A percentile compares a stretch with the other conserved stretches of the same genome.
phyloP scores from a whole-genome alignment of 2,797 vertebrate species.

The Squalus acanthias region DNA sequence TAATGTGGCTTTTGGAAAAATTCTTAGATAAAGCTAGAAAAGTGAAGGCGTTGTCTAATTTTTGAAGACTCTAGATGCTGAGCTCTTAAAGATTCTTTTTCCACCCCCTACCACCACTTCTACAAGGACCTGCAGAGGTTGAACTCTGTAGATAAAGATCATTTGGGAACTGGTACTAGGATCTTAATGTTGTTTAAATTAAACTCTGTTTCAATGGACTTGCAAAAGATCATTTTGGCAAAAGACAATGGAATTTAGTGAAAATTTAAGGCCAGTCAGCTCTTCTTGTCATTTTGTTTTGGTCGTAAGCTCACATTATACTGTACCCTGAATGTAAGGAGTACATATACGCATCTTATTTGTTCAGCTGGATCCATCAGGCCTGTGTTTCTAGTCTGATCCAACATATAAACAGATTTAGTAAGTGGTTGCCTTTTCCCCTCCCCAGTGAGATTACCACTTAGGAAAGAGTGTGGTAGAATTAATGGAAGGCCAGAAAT shows the following conservation, averaged over 20 bases:
- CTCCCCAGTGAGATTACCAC: constrained; percentile 48
- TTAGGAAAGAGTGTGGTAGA: constrained; percentile 33
- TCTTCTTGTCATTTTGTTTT: constrained; percentile 46
- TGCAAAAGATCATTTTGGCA: constrained; percentile 49
- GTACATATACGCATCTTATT: constrained; percentile 48
- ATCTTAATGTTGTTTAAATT: constrained; percentile 56
- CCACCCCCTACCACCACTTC: constrained; percentile 34
- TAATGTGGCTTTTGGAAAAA: constrained; percentile 41
- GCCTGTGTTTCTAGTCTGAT: constrained; percentile 51
- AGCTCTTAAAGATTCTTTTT: neutral
- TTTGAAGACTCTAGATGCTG: constrained; percentile 39
- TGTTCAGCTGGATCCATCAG: constrained; percentile 51
- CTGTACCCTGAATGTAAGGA: neutral
- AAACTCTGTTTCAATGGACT: constrained; percentile 48
- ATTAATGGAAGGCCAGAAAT: constrained; percentile 38
- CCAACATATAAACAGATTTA: constrained; percentile 44
- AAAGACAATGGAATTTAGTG: constrained; percentile 42
- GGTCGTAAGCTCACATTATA: constrained; percentile 44
- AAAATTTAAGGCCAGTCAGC: constrained; percentile 42
- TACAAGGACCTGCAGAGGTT: constrained; percentile 47
- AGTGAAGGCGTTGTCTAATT: constrained; percentile 62
- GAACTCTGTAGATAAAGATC: constrained; percentile 56
- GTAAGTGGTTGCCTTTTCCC: constrained; percentile 48
- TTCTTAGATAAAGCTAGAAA: constrained; percentile 58
- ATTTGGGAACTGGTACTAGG: constrained; percentile 55